phyloP scores from a whole-genome alignment of 2,888 invertebrate species.

The Ctena decussata region DNA sequence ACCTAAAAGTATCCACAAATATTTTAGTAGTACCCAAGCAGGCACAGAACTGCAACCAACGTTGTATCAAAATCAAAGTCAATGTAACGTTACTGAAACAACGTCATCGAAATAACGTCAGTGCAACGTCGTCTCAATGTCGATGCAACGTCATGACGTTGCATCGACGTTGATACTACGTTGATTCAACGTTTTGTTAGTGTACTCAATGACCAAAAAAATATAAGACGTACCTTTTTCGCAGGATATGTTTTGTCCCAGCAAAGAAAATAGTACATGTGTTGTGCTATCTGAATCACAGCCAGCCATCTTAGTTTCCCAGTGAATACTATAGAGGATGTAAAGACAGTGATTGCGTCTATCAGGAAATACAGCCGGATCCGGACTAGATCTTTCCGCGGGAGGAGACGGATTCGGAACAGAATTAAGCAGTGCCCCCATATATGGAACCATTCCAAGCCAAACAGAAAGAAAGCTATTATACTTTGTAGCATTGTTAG shows the following conservation, averaged over 20 bases:
- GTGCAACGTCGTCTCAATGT: not conserved
- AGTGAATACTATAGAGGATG: conserved; percentile 74
- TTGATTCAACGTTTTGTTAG: not conserved
- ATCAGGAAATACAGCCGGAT: conserved; percentile 79
- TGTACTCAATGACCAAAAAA: too few species aligned
- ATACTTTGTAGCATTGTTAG: conserved; percentile 32
- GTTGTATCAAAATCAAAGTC: too few species aligned
- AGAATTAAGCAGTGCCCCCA: conserved; percentile 77
- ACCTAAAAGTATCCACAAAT: too few species aligned
- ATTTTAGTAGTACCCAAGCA: too few species aligned
- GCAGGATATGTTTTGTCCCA: conserved; percentile 80
- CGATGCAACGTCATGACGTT: too few species aligned
- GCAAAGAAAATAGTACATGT: conserved; percentile 78
- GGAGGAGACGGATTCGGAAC: conserved; percentile 79
- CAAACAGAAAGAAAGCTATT: conserved; percentile 64
- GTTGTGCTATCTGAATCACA: conserved; percentile 77
- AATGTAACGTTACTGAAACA: too few species aligned
- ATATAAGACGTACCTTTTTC: conserved; percentile 77
- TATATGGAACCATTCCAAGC: conserved; percentile 79
- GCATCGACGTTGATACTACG: not conserved
- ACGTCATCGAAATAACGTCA: not conserved
- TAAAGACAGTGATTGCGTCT: conserved; percentile 79
- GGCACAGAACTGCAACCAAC: too few species aligned
- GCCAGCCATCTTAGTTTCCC: conserved; percentile 78
- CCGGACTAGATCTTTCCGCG: conserved; percentile 81